Base-by-base conservation (phyloP, 2,888 invertebrate species). In the Agrochola macilenta region DNA sequence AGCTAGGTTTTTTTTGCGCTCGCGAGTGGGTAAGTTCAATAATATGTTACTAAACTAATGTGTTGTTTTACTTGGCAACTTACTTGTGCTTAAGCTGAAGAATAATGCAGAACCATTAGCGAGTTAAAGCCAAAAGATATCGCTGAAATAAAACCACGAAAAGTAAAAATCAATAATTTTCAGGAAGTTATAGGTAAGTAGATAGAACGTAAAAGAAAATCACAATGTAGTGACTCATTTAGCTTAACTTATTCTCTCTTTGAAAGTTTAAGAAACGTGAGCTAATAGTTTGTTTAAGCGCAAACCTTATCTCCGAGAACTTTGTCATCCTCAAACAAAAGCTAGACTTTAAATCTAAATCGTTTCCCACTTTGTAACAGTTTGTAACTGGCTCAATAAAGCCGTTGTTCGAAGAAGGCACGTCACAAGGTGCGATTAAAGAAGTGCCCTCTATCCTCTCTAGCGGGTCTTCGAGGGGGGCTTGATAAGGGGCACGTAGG, bases 381-480 rank as follows among this genome's bases (percentile, higher is more conserved):
- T 77, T 77, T 83, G 78, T 78, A 84, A 83, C 85, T 82, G 74
- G 78, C 81, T 82, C 81, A 80, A 89, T 83, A 88, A 86, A 90
- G 74, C 72, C 72, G 66, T 61, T 79, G 80, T 81, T 85, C 75
- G 81, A 84, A 89, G 88, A 79, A 64, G 72, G 66, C 75, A 69
- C 76, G 84, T 77, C 84, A 83, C 78, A 78, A 82, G 82, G 69
- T 82, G 78, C 89, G 88, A 89, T 89, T 89, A 90, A 88, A 90
- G 89, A 87, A 89, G 89, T 82, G 85, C 79, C 87, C 90, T 90
- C 87, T 80, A 86, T 78, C 78, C 74, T 82, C 84, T 76, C 72
- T 54, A 71, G 71, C 35, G 71, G 78, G 74, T 69, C 82, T 87
- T 46, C 49, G 72, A 52, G 49, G 30, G 74, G 60, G 71, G 65